phyloP scores from a whole-genome alignment of 92 coral and sea anemone genomes.

The Epizoanthus stellaris region DNA sequence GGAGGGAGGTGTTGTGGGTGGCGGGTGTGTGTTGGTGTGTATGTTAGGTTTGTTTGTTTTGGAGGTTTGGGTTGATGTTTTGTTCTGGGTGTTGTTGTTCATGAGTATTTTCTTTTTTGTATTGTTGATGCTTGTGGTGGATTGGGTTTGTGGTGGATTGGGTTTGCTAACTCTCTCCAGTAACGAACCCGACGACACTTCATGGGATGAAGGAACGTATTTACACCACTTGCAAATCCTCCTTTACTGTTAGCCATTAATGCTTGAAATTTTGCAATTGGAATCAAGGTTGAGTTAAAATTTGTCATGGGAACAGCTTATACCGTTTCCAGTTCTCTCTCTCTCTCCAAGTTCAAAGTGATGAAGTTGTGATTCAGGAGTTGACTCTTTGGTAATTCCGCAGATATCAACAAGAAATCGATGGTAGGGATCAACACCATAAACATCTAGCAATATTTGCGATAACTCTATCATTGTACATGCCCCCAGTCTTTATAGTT shows the following conservation, averaged over 20 bases:
- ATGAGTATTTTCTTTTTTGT: too few relatives aligned
- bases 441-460: constrained; percentile 25
- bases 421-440: constrained; percentile 15
- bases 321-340: constrained; percentile 20
- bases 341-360: constrained; percentile 27
- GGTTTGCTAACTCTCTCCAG: too few relatives aligned
- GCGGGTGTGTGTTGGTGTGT: too few relatives aligned
- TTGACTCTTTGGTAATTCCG: not conserved
- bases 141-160: too few relatives aligned
- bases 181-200: too few relatives aligned
- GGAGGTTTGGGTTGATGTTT: too few relatives aligned
- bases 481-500: constrained; percentile 7
- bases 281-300: not conserved
- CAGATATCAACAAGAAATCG: constrained; percentile 28
- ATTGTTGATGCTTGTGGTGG: too few relatives aligned
- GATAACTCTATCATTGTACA: not conserved
- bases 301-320: constrained; percentile 40
- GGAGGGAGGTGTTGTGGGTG: too few relatives aligned
- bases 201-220: too few relatives aligned
- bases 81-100: too few relatives aligned
- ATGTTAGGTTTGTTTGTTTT: too few relatives aligned
- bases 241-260: constrained; percentile 20
- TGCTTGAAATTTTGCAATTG: constrained; percentile 18
- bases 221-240: too few relatives aligned
- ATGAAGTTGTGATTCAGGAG: constrained; percentile 10